Evolutionary conservation across 2,797 vertebrate genomes (phyloP).

Genomic region (Melanotaenia pygmaea): DNA sequence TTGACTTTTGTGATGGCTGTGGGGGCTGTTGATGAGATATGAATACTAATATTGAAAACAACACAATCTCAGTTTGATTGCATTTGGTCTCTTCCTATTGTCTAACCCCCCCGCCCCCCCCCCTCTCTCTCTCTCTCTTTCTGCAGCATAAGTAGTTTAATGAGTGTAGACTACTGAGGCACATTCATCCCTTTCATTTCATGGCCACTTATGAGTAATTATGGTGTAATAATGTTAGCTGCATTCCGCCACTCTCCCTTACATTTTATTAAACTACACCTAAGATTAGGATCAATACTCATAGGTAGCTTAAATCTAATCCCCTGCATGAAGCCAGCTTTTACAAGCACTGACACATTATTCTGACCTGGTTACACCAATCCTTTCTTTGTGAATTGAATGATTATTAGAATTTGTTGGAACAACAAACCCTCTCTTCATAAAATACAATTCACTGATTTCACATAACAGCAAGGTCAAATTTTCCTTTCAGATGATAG

Average conservation of each 20-base stretch:
- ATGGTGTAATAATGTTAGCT: conserved; percentile 22
- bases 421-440: background rate
- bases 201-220: conserved; percentile 60
- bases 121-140: conserved; percentile 2
- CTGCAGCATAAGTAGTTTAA: conserved; percentile 40
- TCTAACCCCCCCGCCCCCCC: too few species aligned
- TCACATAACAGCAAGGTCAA: background rate
- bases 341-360: conserved; percentile 6
- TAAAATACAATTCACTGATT: background rate
- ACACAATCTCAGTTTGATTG: conserved; percentile 48
- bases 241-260: conserved; percentile 39
- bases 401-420: background rate
- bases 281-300: conserved; percentile 41
- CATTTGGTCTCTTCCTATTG: conserved; percentile 24
- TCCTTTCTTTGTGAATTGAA: background rate
- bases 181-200: conserved; percentile 57
- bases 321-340: conserved; percentile 5
- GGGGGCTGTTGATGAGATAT: conserved; percentile 68
- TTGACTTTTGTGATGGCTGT: conserved; percentile 76
- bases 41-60: conserved; percentile 59
- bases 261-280: conserved; percentile 44
- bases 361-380: background rate
- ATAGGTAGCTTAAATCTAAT: conserved; percentile 11
- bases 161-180: conserved; percentile 37
- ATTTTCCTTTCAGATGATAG: conserved; percentile 13